Conservation (phyloP, 2,797 vertebrate genomes). For the Coendou prehensilis region DNA sequence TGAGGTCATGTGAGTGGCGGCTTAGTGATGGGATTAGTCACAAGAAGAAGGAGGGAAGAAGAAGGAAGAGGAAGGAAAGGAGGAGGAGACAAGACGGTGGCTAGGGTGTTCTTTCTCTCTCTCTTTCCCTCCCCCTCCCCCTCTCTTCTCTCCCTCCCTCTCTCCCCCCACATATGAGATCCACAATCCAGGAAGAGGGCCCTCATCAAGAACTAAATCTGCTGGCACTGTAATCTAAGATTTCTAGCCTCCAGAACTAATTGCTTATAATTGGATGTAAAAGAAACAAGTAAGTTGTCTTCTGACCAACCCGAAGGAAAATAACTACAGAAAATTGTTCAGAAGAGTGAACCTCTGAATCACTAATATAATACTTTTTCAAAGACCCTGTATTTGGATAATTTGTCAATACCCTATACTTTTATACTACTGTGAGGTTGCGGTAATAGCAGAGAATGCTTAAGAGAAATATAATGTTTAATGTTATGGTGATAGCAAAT, state of each 20-base stretch:
- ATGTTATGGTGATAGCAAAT: constrained; percentile 1
- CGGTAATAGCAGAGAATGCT: constrained; percentile 59
- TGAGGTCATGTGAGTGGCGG: background rate
- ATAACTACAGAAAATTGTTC: constrained; percentile 43
- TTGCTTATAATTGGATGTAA: constrained; percentile 57
- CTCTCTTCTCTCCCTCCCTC: rapidly evolving
- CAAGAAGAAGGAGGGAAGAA: background rate
- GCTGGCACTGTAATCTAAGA: background rate
- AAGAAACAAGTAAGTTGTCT: constrained; percentile 38
- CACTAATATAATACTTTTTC: constrained; percentile 39
- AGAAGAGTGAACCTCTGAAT: constrained; percentile 35
- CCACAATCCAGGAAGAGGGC: background rate
- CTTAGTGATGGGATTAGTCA: background rate
- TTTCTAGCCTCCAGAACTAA: constrained; percentile 5
- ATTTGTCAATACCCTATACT: constrained; percentile 51
- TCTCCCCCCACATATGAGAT: background rate
- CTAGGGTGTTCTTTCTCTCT: background rate
- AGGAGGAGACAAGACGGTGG: background rate
- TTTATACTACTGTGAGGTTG: constrained; percentile 34
- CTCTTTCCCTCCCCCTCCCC: background rate
- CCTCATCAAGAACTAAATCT: background rate
- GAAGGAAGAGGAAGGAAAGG: background rate
- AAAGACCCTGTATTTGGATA: constrained; percentile 62
- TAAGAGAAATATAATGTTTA: background rate
- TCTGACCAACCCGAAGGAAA: constrained; percentile 34